These are phyloP conservation scores for Arnoldichthys spilopterus DNA, from an alignment of 2,797 vertebrate genomes.

Conservation along the genomic window DNA sequence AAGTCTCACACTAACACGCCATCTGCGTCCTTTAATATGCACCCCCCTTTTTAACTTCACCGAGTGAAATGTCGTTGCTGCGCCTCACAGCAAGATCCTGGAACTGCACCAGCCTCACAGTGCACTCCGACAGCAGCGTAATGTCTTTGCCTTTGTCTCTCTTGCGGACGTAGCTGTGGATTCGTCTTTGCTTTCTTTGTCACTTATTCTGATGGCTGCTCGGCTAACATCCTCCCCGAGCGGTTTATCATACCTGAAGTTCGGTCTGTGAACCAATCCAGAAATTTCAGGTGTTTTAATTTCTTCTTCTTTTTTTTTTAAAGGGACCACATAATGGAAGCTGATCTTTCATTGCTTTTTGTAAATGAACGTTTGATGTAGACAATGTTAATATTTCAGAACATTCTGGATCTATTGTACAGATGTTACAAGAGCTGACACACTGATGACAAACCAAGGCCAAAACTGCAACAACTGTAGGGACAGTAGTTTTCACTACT, in stretches of 20 bases:
- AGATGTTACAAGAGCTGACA: no score
- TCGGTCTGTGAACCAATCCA: no score
- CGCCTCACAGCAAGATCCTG: constrained; percentile 34
- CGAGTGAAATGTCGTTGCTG: constrained; percentile 19
- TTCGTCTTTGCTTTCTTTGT: constrained; percentile 17
- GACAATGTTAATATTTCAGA: no score
- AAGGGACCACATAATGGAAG: no score
- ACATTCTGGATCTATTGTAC: no score
- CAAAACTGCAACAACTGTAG: no score
- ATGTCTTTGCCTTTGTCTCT: constrained; percentile 41
- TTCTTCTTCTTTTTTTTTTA: no score
- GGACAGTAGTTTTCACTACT: no score
- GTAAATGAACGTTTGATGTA: no score
- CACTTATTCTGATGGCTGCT: not conserved
- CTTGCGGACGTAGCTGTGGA: constrained; percentile 38
- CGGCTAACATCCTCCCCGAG: not conserved
- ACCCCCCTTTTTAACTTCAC: constrained; percentile 31
- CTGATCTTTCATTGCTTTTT: no score
- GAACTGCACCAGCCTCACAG: constrained; percentile 29
- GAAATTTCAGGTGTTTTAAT: no score
- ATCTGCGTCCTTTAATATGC: constrained; percentile 41
- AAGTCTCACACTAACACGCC: constrained; percentile 37
- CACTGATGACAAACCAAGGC: no score
- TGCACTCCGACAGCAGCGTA: constrained; percentile 12
- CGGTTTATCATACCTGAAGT: not conserved